Evolutionary conservation across 2,797 vertebrate species (phyloP).

Genomic region (Liasis olivaceus): DNA sequence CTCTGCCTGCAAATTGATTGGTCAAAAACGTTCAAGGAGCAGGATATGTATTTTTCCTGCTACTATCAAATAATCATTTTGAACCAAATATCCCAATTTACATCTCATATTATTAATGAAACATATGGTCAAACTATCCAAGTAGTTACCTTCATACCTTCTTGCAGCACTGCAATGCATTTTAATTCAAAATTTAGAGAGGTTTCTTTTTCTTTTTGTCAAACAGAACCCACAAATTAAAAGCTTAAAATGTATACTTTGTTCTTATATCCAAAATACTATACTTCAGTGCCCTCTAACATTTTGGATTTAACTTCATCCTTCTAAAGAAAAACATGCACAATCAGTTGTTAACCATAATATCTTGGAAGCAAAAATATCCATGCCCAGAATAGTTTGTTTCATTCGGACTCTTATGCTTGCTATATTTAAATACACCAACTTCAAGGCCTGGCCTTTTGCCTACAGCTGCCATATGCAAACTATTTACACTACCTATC

Average conservation of each 20-base stretch:
- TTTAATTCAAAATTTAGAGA: background rate
- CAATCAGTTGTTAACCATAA: background rate
- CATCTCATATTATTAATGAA: background rate
- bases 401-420: background rate
- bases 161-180: background rate
- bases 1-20: background rate
- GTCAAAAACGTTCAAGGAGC: background rate
- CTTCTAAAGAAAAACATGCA: background rate
- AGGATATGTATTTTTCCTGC: background rate
- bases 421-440: background rate
- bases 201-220: background rate
- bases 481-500: background rate
- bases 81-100: background rate
- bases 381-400: background rate
- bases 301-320: background rate
- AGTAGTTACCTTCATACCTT: background rate
- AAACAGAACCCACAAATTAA: background rate
- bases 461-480: background rate
- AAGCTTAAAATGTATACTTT: background rate
- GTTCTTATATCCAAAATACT: constrained; percentile 17
- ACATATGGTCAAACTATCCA: background rate
- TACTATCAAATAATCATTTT: background rate
- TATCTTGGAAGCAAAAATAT: background rate
- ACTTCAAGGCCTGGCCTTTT: background rate
- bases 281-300: constrained; percentile 64